Percentiles rank a stretch among this genome's conserved stretches.
phyloP scores from a whole-genome alignment of 2,888 invertebrate genomes.

The Lobophora halterata region DNA sequence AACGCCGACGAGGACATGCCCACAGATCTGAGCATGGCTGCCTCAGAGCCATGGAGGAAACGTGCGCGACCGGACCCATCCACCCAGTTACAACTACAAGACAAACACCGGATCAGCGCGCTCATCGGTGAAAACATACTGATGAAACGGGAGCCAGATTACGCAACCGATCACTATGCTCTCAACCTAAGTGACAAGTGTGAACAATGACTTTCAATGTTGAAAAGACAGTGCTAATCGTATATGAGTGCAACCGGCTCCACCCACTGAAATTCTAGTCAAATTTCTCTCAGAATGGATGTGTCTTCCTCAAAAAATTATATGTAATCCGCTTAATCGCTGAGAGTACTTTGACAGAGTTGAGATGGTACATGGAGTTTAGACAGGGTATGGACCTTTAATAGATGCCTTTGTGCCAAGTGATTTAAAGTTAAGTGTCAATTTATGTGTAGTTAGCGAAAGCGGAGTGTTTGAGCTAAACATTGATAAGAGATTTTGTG shows the following conservation, averaged over 20 bases:
- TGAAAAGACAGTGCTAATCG: conserved; percentile 53
- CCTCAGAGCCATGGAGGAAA: conserved; percentile 74
- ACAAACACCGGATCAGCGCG: conserved; percentile 77
- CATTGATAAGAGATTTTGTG: conserved; percentile 67
- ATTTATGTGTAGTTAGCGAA: conserved; percentile 74
- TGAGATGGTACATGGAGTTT: conserved; percentile 63
- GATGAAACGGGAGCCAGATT: conserved; percentile 60
- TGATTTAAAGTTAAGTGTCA: conserved; percentile 78
- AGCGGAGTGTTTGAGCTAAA: conserved; percentile 31
- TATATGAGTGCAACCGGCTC: conserved; percentile 53
- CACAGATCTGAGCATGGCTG: conserved; percentile 84
- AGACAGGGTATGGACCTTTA: conserved; percentile 79
- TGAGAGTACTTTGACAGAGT: conserved; percentile 75
- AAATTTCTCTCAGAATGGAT: conserved; percentile 70
- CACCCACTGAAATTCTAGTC: conserved; percentile 71
- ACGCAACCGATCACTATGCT: conserved; percentile 62
- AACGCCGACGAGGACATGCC: conserved; percentile 84
- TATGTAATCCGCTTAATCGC: conserved; percentile 41
- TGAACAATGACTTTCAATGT: conserved; percentile 71
- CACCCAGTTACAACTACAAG: conserved; percentile 51
- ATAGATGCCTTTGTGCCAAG: conserved; percentile 78
- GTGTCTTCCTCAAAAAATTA: conserved; percentile 60
- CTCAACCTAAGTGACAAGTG: conserved; percentile 77
- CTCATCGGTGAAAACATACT: conserved; percentile 75
- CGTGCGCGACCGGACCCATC: conserved; percentile 61